phyloP scores from a whole-genome alignment of 2,113 vertebrate species.

The Scatophagus argus region DNA sequence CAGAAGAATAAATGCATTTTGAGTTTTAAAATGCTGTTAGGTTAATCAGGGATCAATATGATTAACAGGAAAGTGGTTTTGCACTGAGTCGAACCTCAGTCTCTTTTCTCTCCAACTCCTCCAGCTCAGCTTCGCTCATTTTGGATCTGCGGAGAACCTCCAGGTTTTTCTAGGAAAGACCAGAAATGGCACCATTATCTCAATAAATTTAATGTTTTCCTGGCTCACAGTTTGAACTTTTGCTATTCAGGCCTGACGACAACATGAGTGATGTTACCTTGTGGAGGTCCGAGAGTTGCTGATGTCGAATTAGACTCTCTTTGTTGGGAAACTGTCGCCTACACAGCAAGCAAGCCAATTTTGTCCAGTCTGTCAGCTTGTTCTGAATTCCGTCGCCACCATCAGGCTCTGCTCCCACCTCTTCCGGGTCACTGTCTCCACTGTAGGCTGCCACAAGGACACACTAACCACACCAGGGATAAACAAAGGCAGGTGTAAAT shows the following conservation, averaged over 20 bases:
- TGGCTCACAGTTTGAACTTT: neutral
- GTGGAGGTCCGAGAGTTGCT: slow-evolving; percentile 97
- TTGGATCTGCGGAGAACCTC: slow-evolving; percentile 92
- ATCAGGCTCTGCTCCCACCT: slow-evolving; percentile 85
- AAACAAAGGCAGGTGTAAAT: neutral
- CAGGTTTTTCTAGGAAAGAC: slow-evolving; percentile 92
- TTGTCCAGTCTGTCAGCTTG: slow-evolving; percentile 96
- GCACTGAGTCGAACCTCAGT: slow-evolving; percentile 87
- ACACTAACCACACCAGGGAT: slow-evolving; percentile 76
- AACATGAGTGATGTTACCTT: slow-evolving; percentile 85
- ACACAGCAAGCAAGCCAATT: slow-evolving; percentile 95
- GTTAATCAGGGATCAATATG: neutral
- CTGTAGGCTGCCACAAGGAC: slow-evolving; percentile 97
- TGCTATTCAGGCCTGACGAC: neutral
- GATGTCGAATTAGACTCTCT: slow-evolving; percentile 92
- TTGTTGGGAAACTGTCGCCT: slow-evolving; percentile 97
- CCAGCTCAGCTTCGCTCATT: slow-evolving; percentile 93
- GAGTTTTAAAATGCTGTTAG: neutral
- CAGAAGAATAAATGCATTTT: neutral
- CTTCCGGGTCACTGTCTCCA: slow-evolving; percentile 97
- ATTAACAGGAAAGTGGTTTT: neutral
- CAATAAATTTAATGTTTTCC: too few species aligned
- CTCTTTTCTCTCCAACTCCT: slow-evolving; percentile 95
- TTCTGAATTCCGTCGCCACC: slow-evolving; percentile 88
- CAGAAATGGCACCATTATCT: neutral